These are phyloP conservation scores for Cylindroiulus punctatus DNA, from an alignment of 2,888 invertebrate species.

Conservation along the genomic window DNA sequence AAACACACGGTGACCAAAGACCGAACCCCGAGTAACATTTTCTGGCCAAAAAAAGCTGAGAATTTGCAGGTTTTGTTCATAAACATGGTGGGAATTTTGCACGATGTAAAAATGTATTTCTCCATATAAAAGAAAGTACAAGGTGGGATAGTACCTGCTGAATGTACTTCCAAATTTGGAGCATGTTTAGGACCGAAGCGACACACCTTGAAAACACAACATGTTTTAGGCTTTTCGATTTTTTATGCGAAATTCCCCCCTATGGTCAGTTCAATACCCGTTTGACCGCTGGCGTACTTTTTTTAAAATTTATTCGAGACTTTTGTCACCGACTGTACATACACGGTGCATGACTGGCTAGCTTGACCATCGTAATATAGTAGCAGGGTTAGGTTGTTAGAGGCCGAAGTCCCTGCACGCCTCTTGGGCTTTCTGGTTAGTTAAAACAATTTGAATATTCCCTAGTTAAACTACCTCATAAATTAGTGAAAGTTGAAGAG, in stretches of 20 bases:
- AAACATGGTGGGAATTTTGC: background rate
- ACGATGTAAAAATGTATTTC: background rate
- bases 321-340: conserved; percentile 26
- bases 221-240: too few species aligned
- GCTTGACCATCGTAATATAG: conserved; percentile 33
- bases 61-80: background rate
- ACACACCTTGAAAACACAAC: background rate
- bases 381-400: background rate
- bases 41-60: background rate
- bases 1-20: conserved; percentile 50
- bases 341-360: background rate
- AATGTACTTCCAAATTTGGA: too few species aligned
- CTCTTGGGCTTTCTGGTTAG: background rate
- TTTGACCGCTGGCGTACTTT: background rate
- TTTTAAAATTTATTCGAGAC: background rate
- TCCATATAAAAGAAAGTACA: background rate
- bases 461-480: conserved; percentile 48
- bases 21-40: conserved; percentile 30
- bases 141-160: background rate
- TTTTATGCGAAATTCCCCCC: background rate
- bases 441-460: conserved; percentile 42
- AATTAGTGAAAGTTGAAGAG: conserved; percentile 42
- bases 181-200: background rate
- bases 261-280: conserved; percentile 17
- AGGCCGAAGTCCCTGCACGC: background rate